Percentiles rank a stretch among this genome's conserved stretches.
phyloP scores from a whole-genome alignment of 1,140 invertebrate species.

The Hylaeus volcanicus region DNA sequence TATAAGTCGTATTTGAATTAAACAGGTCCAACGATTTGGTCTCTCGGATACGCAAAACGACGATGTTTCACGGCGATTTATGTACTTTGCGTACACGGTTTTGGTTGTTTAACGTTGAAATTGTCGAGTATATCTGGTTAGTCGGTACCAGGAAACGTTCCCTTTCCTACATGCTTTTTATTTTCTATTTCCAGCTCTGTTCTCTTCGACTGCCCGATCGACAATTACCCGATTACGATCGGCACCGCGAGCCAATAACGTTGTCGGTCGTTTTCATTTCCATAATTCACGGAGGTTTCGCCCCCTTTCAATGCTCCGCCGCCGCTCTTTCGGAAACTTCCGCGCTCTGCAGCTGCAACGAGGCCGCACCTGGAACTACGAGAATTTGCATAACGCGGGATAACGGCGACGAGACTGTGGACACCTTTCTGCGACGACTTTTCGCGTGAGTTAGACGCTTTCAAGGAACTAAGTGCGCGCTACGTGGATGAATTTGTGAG shows the following conservation, averaged over 20 bases:
- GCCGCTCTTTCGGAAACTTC: constrained; percentile 32
- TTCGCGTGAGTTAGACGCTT: background rate
- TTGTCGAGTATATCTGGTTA: constrained; percentile 36
- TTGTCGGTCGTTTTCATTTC: constrained; percentile 60
- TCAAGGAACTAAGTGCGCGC: background rate
- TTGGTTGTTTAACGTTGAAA: constrained; percentile 58
- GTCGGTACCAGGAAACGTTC: constrained; percentile 25
- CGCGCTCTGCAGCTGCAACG: constrained; percentile 49
- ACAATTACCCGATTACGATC: constrained; percentile 67
- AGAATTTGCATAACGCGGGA: constrained; percentile 50
- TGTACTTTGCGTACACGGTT: constrained; percentile 28
- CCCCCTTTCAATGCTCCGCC: constrained; percentile 30
- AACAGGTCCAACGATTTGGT: background rate
- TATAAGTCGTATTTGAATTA: constrained; percentile 48
- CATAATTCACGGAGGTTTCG: constrained; percentile 62
- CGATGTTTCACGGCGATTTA: constrained; percentile 55
- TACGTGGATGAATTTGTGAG: too few species aligned
- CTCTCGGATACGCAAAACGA: constrained; percentile 6
- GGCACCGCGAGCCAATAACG: constrained; percentile 56
- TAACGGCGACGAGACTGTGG: background rate
- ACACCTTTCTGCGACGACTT: constrained; percentile 3
- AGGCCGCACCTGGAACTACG: constrained; percentile 47
- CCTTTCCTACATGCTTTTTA: background rate
- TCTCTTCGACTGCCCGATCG: constrained; percentile 43
- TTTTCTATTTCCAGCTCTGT: constrained; percentile 20